Base-by-base conservation (phyloP, 1,140 invertebrate genomes). In the Drosophila jambulina region DNA sequence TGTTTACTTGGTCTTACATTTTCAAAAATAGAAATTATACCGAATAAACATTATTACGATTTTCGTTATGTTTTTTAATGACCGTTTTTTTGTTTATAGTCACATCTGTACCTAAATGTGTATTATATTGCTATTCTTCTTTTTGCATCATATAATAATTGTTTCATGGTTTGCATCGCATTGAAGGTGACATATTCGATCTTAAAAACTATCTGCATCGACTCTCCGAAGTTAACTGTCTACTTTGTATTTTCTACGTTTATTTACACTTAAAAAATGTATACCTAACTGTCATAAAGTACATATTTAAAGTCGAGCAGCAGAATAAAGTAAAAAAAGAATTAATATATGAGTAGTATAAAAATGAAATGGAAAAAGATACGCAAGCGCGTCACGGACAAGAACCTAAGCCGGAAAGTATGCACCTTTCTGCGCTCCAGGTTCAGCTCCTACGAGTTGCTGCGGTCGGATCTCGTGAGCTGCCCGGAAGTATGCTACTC, bases 401-500 rank as follows among this genome's bases (percentile, higher is more conserved):
- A 27, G 15, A 25, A 38, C 1, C 17, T 45, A 1, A 42, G 62
- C 61, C 54, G 15, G 9, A 81, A 65, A 61, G 36, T 81, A 71
- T 54, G 61, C 68, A 34, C 13, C 4, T 48, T 75, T 34, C 3
- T 57, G 23, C 25, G 27, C 4, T 9, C n/a, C 7, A 42, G 7
- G 46, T 8, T 45, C n/a, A 23, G 21, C 46, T 27, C 48, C 10
- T 68, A 54, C 9, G 13, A 57, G 12, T 13, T 32, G 29, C 25
- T 74, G 17, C 36, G 23, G 0, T 23, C 70, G 17, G 38, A 62
- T 6, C 25, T 54, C 0, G 19, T 23, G 19, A 45, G 9, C 25
- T 19, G 42, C 75, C 45, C 38, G n/a, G 32, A 57, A 78, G 80
- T 82, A 82, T 56, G 75, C 80, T 68, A 49, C 38, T 15, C 25